A percentile compares a stretch with the other conserved stretches of the same genome.
phyloP scores from a whole-genome alignment of 2,113 vertebrate genomes.

The Phaethon lepturus region DNA sequence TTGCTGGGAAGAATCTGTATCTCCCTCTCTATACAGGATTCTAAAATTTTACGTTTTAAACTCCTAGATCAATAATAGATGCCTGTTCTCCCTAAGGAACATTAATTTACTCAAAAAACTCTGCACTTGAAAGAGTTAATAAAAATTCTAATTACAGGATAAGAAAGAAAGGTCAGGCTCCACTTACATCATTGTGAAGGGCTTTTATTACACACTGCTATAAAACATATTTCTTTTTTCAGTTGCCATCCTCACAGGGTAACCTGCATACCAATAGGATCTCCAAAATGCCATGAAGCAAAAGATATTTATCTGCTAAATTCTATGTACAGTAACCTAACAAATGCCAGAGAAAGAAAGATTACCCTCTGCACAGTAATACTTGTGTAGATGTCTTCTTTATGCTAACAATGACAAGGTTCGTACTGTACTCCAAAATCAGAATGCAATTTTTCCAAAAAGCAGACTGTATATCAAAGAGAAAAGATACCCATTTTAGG shows the following conservation, averaged over 20 bases:
- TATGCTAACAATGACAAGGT: constrained; percentile 71
- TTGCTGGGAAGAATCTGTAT: not conserved
- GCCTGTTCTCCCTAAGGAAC: not conserved
- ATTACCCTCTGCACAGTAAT: constrained; percentile 64
- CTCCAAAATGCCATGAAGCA: constrained; percentile 72
- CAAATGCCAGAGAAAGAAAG: constrained; percentile 68
- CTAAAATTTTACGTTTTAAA: not conserved
- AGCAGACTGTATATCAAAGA: not conserved
- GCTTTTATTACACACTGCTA: constrained; percentile 70
- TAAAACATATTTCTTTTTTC: constrained; percentile 69
- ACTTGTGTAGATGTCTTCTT: constrained; percentile 70
- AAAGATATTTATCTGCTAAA: constrained; percentile 74
- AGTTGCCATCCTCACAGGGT: constrained; percentile 54
- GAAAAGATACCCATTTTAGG: constrained; percentile 36
- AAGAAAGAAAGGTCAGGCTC: constrained; percentile 75
- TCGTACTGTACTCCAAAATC: constrained; percentile 52
- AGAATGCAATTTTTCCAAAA: constrained; percentile 23
- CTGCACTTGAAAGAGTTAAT: constrained; percentile 67
- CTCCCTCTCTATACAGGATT: not conserved
- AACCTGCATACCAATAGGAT: constrained; percentile 75
- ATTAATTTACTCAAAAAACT: constrained; percentile 59
- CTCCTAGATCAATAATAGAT: not conserved
- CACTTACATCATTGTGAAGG: constrained; percentile 67
- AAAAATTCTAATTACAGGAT: constrained; percentile 73
- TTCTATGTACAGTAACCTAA: constrained; percentile 71